Evolutionary conservation across 2,888 invertebrate genomes (phyloP).

Genomic region (Lymantria dispar): DNA sequence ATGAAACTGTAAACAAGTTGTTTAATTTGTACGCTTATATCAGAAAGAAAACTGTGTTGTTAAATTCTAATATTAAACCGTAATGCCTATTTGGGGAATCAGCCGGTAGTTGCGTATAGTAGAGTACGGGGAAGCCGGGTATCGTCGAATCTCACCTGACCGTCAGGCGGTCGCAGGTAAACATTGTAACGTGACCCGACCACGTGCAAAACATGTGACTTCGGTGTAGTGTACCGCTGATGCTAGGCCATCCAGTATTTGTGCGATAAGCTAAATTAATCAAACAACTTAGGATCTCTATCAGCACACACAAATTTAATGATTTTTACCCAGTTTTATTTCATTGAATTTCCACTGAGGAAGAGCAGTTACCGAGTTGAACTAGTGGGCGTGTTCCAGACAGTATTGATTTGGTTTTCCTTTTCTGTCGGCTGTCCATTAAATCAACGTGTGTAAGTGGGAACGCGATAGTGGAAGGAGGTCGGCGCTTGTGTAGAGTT

Average conservation of each 20-base stretch:
- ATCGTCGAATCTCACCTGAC: conserved; percentile 67
- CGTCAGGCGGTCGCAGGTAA: conserved; percentile 74
- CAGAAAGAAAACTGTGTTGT: conserved; percentile 17
- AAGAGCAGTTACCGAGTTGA: conserved; percentile 78
- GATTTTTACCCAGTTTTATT: conserved; percentile 78
- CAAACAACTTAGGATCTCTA: conserved; percentile 34
- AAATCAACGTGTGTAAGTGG: conserved; percentile 49
- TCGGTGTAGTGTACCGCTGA: conserved; percentile 9
- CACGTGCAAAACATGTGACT: conserved; percentile 74
- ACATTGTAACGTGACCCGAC: conserved; percentile 77
- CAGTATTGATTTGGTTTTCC: conserved; percentile 77
- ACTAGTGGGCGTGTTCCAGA: conserved; percentile 78
- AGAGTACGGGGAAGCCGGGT: conserved; percentile 27
- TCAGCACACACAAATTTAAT: conserved; percentile 65
- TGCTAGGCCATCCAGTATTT: conserved; percentile 5
- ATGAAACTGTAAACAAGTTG: conserved; percentile 43
- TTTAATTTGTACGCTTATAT: conserved; percentile 22
- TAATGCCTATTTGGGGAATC: conserved; percentile 35
- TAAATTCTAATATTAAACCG: conserved; percentile 30
- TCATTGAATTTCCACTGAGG: conserved; percentile 78
- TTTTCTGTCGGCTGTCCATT: conserved; percentile 54
- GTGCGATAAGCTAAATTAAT: conserved; percentile 20
- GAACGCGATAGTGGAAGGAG: conserved; percentile 57
- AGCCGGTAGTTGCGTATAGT: conserved; percentile 34
- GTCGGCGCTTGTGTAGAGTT: conserved; percentile 71